phyloP scores from a whole-genome alignment of 2,113 vertebrate species.

The Oenanthe oenanthe region DNA sequence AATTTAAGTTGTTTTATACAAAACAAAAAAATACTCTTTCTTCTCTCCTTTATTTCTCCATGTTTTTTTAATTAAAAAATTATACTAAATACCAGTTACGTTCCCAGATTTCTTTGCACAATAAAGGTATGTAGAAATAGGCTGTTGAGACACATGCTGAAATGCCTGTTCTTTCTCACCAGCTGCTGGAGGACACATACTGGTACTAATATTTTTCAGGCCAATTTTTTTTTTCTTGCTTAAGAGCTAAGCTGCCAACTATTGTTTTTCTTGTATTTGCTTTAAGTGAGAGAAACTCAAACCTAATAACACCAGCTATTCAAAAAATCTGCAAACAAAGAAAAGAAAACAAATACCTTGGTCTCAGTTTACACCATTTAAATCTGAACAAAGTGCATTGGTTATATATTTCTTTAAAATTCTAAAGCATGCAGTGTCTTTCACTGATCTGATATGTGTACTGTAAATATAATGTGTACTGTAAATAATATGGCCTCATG shows the following conservation, averaged over 20 bases:
- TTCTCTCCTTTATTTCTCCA: background rate
- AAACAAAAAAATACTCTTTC: background rate
- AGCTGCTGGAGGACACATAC: background rate
- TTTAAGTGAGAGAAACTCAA: slow-evolving; percentile 9
- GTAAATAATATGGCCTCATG: background rate
- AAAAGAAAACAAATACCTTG: background rate
- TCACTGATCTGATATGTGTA: background rate
- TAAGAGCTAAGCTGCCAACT: background rate
- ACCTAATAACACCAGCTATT: background rate
- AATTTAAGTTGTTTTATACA: background rate
- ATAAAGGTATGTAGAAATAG: slow-evolving; percentile 1
- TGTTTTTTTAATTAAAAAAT: background rate
- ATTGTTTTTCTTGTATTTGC: background rate
- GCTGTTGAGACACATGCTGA: background rate
- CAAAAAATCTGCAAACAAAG: background rate
- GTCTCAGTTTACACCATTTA: background rate
- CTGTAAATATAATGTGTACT: background rate
- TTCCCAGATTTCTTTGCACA: background rate
- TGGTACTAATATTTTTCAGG: background rate
- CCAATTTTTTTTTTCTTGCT: background rate
- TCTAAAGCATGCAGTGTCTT: background rate
- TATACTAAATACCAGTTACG: background rate
- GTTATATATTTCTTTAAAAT: background rate
- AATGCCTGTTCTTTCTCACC: background rate
- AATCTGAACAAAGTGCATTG: background rate